phyloP scores from a whole-genome alignment of 2,888 invertebrate species.

The Thumatha senex region DNA sequence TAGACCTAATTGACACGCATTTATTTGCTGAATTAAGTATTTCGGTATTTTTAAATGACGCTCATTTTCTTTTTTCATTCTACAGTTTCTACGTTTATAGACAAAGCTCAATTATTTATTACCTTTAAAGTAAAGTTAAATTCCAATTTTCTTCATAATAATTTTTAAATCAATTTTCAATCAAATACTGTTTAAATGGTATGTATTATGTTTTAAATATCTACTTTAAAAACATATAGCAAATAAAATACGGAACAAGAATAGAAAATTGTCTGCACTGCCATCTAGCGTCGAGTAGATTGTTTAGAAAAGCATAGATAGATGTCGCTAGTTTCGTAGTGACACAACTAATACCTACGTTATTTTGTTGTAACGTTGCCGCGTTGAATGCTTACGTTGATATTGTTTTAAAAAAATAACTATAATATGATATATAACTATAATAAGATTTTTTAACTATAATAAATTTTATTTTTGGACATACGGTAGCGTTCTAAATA shows the following conservation, averaged over 20 bases:
- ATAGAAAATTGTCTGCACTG: conserved; percentile 39
- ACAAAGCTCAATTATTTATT: background rate
- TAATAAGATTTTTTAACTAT: background rate
- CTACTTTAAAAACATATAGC: background rate
- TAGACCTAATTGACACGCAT: conserved; percentile 23
- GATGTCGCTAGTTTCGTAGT: conserved; percentile 60
- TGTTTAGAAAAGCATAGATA: conserved; percentile 37
- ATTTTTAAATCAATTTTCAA: too few relatives aligned
- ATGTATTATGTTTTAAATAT: background rate
- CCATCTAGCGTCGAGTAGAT: conserved; percentile 78
- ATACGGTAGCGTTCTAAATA: background rate
- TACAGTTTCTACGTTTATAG: background rate
- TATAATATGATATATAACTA: background rate
- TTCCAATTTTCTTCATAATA: too few relatives aligned
- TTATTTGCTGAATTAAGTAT: conserved; percentile 13
- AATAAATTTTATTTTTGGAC: background rate
- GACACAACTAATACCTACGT: conserved; percentile 1
- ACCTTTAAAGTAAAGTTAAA: too few relatives aligned
- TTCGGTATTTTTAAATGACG: background rate
- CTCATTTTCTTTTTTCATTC: background rate
- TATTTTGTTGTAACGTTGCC: background rate
- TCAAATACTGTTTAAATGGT: background rate
- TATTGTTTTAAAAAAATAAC: background rate
- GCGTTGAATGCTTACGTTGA: background rate
- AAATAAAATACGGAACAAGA: background rate